phyloP scores from a whole-genome alignment of 2,888 invertebrate genomes.

The Cantharis rufa region DNA sequence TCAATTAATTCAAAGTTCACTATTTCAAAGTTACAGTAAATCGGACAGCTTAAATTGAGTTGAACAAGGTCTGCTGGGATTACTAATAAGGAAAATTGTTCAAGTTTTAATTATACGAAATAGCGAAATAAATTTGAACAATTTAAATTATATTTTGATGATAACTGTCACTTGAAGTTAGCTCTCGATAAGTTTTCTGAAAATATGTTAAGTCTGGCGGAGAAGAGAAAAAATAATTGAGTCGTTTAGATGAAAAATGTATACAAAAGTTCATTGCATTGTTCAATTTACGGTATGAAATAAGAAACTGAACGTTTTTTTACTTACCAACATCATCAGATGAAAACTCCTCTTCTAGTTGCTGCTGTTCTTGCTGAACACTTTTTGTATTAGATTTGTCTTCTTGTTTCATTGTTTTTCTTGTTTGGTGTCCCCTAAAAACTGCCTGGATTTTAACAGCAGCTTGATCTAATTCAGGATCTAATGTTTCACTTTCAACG shows the following conservation, averaged over 20 bases:
- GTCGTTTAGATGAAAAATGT: neutral
- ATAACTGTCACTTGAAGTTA: neutral
- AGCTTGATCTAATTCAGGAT: conserved; percentile 62
- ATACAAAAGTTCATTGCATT: no score
- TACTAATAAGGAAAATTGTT: neutral
- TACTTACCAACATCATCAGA: neutral
- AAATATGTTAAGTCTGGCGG: neutral
- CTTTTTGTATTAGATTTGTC: conserved; percentile 45
- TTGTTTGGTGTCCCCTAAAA: conserved; percentile 81
- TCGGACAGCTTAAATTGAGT: neutral
- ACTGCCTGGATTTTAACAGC: conserved; percentile 89
- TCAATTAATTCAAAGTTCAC: neutral
- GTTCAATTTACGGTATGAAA: neutral
- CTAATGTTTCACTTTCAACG: neutral
- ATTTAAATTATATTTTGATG: neutral
- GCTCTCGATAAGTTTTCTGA: neutral
- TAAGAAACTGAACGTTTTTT: neutral
- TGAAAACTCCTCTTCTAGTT: conserved; percentile 44
- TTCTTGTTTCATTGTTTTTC: conserved; percentile 74
- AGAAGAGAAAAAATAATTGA: neutral
- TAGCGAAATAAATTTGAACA: neutral
- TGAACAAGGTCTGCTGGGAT: neutral
- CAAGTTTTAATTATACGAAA: neutral
- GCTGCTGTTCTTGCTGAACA: conserved; percentile 47
- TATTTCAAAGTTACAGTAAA: neutral